Evolutionary conservation across 2,113 vertebrate genomes (phyloP).

Genomic region (Chionodraco myersi): DNA sequence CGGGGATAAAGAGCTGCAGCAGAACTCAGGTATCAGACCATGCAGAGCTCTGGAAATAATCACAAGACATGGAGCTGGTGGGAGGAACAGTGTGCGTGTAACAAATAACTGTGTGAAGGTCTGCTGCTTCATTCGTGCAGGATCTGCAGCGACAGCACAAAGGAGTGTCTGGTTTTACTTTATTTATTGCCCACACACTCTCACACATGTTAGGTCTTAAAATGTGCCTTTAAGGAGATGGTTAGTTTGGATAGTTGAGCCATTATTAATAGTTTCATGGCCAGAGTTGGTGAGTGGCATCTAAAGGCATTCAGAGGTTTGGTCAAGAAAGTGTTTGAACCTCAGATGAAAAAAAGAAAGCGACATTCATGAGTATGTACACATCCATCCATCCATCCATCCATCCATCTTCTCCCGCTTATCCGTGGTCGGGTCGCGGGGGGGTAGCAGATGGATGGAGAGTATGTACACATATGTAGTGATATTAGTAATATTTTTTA

Average conservation of each 20-base stretch:
- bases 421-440: too few species aligned
- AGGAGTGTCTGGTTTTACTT: slow-evolving; percentile 3
- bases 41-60: slow-evolving; percentile 8
- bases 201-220: not conserved
- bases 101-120: too few species aligned
- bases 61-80: not conserved
- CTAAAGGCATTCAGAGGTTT: not conserved
- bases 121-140: not conserved
- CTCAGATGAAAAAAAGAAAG: not conserved
- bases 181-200: not conserved
- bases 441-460: too few species aligned
- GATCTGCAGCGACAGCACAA: not conserved
- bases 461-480: not conserved
- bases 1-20: slow-evolving; percentile 10
- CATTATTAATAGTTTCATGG: not conserved
- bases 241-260: not conserved
- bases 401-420: too few species aligned
- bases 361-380: not conserved
- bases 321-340: not conserved
- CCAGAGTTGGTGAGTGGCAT: not conserved
- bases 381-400: too few species aligned
- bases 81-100: not conserved
- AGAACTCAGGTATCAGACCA: not conserved
- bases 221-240: not conserved
- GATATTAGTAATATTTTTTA: not conserved